Evolutionary conservation across 2,113 vertebrate genomes (phyloP).

Genomic region (Pogonocichla stellata): DNA sequence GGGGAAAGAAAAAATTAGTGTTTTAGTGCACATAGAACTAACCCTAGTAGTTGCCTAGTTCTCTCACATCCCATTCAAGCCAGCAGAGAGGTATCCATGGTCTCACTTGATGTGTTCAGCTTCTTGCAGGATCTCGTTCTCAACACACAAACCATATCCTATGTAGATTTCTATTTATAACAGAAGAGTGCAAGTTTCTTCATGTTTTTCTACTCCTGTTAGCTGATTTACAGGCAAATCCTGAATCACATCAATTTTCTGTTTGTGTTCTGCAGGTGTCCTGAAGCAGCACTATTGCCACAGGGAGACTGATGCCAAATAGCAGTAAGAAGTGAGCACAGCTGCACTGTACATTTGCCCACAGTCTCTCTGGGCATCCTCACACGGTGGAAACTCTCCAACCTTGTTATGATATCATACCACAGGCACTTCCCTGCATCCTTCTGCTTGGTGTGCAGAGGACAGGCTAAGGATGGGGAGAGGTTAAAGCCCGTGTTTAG

Average conservation of each 20-base stretch:
- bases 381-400: neutral
- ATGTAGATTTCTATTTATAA: neutral
- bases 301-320: neutral
- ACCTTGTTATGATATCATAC: neutral
- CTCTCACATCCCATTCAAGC: neutral
- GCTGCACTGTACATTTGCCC: neutral
- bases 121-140: neutral
- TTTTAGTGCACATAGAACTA: neutral
- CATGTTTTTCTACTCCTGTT: neutral
- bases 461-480: neutral
- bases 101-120: neutral
- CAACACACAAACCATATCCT: neutral
- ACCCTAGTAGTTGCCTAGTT: neutral
- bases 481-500: neutral
- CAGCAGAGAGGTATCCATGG: neutral
- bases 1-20: neutral
- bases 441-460: neutral
- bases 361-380: accelerated
- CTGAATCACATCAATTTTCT: neutral
- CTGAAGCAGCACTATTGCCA: neutral
- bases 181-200: neutral
- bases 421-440: neutral
- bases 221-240: neutral
- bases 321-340: neutral
- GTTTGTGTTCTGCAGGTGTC: neutral